Base-by-base conservation (phyloP, 1,140 invertebrate species). In the Cherax quadricarinatus region DNA sequence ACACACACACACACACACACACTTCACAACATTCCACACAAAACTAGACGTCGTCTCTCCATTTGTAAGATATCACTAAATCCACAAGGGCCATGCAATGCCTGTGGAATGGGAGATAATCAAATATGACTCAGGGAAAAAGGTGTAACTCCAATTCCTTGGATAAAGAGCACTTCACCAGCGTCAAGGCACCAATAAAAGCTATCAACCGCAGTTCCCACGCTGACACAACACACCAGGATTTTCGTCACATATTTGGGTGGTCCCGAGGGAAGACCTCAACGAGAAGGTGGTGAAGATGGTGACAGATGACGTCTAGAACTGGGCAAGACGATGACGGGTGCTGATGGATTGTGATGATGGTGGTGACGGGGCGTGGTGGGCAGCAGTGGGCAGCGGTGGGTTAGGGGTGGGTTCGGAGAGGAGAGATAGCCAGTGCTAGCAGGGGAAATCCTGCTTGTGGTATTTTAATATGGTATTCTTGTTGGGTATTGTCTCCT, bases 281-380 rank as follows among this genome's bases (percentile, higher is more conserved):
- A 75, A 6, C 1, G n/a, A 21, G 14, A 0, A 75, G 70, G 70
- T 75, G 70, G n/a, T 75, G 24, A 75, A 75, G 70, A 75, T 75
- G 70, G 70, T 75, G 70, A 75, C 70, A 30, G 70, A 5, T 24
- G 70, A 24, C 3, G 70, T n/a, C 6, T 5, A 30, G 0, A n/a
- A n/a, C 6, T 1, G n/a, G 6, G 6, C n/a, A 30, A 4, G n/a
- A 30, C 24, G 70, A n/a, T 75, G 70, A 75, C 62, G 62, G 62
- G 12, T 18, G 16, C 4, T n/a, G 10, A 70, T 30, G 70, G 5
- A 7, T 7, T 5, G n/a, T 12, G n/a, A 75, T 75, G 70, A 75
- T 75, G 70, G 70, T 75, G 70, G 5, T 75, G 70, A 75, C 70
- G 12, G 70, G 70, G n/a, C 70, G 70, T 75, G 70, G 70, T 75